Evolutionary conservation across 2,113 vertebrate genomes (phyloP).

Genomic region (Bos indicus): DNA sequence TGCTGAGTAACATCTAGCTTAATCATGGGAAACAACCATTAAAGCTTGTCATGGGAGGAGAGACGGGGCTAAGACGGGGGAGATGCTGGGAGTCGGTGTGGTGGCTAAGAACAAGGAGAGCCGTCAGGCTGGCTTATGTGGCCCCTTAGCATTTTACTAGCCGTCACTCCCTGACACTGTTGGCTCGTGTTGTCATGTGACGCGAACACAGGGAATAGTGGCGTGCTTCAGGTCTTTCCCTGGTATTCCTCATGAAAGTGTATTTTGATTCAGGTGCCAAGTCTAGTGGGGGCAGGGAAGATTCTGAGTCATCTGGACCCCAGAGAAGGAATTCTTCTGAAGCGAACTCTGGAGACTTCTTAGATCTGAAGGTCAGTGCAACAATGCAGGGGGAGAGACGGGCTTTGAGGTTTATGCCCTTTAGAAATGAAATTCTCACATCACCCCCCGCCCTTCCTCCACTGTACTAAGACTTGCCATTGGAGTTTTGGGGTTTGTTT

Average conservation of each 20-base stretch:
- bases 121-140: background rate
- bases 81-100: background rate
- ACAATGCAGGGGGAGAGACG: background rate
- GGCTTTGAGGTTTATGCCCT: background rate
- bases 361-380: conserved; percentile 81
- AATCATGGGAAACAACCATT: background rate
- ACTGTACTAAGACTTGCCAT: background rate
- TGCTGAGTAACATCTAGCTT: background rate
- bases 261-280: conserved; percentile 73
- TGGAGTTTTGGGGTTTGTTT: background rate
- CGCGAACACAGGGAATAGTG: no score
- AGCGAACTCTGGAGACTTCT: conserved; percentile 74
- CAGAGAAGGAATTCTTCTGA: conserved; percentile 79
- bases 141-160: background rate
- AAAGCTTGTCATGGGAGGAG: background rate
- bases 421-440: background rate
- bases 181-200: background rate
- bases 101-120: background rate
- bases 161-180: background rate
- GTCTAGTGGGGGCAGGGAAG: conserved; percentile 77
- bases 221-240: background rate
- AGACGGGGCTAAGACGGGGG: background rate
- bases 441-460: background rate
- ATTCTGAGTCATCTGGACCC: conserved; percentile 70
- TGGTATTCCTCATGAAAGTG: background rate